Conservation (phyloP, 1,140 invertebrate genomes). For the Homarus americanus region DNA sequence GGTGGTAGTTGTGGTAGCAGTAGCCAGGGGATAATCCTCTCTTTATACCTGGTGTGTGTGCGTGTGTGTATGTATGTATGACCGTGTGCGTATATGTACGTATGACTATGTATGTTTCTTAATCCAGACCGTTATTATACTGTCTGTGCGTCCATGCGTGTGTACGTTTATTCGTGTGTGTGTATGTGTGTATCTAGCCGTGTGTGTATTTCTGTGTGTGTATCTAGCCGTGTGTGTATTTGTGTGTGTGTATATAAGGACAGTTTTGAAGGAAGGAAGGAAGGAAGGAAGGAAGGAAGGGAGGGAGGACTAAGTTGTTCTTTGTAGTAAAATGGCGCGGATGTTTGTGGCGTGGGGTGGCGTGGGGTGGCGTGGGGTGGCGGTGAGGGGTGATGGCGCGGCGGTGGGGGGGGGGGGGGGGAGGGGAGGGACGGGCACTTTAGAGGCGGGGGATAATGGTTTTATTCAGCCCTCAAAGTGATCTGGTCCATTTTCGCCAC, state of each 20-base stretch:
- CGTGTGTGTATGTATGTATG: background rate
- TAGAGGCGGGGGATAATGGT: slow-evolving; percentile 66
- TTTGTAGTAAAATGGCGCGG: too few species aligned
- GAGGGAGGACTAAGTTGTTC: too few species aligned
- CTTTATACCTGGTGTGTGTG: background rate
- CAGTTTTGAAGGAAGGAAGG: background rate
- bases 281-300: background rate
- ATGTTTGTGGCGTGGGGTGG: too few species aligned
- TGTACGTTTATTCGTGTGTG: background rate
- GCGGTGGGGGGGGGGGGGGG: background rate
- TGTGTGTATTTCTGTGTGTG: background rate
- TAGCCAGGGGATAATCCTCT: too few species aligned
- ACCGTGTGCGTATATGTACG: background rate
- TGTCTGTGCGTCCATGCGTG: too few species aligned
- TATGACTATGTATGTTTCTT: background rate
- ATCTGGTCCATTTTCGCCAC: slow-evolving; percentile 75
- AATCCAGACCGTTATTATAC: too few species aligned
- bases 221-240: background rate
- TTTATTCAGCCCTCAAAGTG: slow-evolving; percentile 74
- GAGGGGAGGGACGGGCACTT: background rate
- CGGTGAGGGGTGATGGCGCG: background rate
- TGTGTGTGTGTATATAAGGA: background rate
- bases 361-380: too few species aligned
- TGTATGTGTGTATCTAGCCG: background rate
- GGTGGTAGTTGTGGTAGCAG: too few species aligned